Percentiles rank a stretch among this genome's conserved stretches.
phyloP scores from a whole-genome alignment of 2,113 vertebrate genomes.

The Sialia sialis region DNA sequence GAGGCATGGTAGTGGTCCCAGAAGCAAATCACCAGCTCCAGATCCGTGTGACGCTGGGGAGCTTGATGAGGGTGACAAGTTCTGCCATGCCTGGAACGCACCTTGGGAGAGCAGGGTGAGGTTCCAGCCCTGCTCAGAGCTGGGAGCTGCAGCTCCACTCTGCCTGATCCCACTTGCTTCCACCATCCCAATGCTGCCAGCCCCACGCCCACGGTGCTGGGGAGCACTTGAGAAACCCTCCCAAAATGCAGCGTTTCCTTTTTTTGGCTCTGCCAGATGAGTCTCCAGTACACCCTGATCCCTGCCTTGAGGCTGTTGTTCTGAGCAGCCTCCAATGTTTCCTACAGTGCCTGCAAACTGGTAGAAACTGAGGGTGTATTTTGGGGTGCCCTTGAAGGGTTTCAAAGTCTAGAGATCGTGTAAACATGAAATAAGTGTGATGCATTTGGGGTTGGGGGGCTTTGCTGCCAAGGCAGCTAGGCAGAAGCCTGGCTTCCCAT shows the following conservation, averaged over 20 bases:
- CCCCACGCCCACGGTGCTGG: background rate
- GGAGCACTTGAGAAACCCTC: background rate
- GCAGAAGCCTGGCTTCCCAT: background rate
- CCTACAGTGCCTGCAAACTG: background rate
- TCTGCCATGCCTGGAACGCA: background rate
- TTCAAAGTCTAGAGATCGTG: background rate
- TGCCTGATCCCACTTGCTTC: background rate
- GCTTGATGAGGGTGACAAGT: background rate
- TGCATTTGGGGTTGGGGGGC: background rate
- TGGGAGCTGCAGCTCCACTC: background rate
- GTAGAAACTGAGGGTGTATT: background rate
- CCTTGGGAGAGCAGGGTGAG: background rate
- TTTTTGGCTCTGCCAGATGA: background rate
- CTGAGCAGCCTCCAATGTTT: background rate
- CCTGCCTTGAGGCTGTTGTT: background rate
- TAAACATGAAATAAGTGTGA: background rate
- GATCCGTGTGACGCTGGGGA: background rate
- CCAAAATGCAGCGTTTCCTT: accelerated
- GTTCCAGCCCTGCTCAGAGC: background rate
- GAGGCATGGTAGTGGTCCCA: conserved; percentile 45
- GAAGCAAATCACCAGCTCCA: conserved; percentile 19
- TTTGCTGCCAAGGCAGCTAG: background rate
- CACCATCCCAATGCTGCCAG: background rate
- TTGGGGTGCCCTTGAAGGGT: background rate
- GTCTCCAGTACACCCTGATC: background rate